Base-by-base conservation (phyloP, 2,888 invertebrate species). In the Hedychridium roseum region DNA sequence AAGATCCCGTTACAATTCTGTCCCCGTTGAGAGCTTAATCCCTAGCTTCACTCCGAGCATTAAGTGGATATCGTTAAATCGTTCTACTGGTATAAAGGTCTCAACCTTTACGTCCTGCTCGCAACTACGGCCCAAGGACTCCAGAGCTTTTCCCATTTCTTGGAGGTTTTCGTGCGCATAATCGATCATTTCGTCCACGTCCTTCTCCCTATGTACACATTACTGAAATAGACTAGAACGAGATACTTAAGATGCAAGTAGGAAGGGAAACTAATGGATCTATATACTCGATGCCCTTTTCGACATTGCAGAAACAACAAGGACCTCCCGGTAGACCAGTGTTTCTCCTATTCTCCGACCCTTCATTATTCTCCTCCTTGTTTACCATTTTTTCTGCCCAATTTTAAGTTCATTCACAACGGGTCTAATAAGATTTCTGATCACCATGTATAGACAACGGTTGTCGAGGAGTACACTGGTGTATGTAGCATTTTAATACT, bases 41-140 rank as follows among this genome's bases (percentile, higher is more conserved):
- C n/a, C n/a, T n/a, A n/a, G n/a, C n/a, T n/a, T n/a, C n/a, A n/a
- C n/a, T n/a, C n/a, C n/a, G n/a, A n/a, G n/a, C n/a, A n/a, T n/a
- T n/a, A n/a, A n/a, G n/a, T n/a, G n/a, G n/a, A n/a, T n/a, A n/a
- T 1, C 2, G n/a, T 43, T n/a, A 26, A 23, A 23, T 23, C 23
- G 23, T 6, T 23, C 9, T 23, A 23, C 5, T 23, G 5, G 23
- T n/a, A 23, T 23, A 9, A 23, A 42, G 54, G 52, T 50, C 38
- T 70, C 68, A 71, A 76, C 74, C 71, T 76, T 77, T 64, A 71
- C 61, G 52, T 76, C 75, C 39, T 73, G 71, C 49, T 76, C 77
- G 58, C 72, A 68, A 53, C 73, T 75, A 37, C 71, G 71, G 34
- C 68, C 60, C 43, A 77, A 61, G 39, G 54, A 61, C 18, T 64